Evolutionary conservation across 2,888 invertebrate species (phyloP), one percentile per base, ranked within the genome.

Genomic region (Boloria euphrosyne): DNA sequence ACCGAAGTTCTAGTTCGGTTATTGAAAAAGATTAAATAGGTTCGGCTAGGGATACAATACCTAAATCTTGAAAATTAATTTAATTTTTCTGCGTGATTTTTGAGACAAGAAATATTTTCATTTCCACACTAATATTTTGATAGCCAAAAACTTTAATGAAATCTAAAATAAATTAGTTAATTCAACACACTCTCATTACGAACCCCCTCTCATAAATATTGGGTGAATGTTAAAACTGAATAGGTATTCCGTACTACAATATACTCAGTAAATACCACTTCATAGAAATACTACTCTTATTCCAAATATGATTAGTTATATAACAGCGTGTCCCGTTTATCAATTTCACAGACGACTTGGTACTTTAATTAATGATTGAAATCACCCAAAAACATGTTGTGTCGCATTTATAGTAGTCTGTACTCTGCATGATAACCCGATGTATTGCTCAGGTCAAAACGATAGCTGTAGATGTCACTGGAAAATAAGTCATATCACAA

Each of bases 391-490:
- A 83, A 75, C 74, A 76, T 72, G 71, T 77, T 58, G 54, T 44
- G 66, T 68, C 71, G 62, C 70, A 68, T 66, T 67, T 73, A 66
- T 72, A 73, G 82, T 81, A 82, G 82, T 81, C 73, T 78, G 71
- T 71, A 70, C 43, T 81, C 73, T 78, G 71, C 70, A 70, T 31
- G 86, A 85, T 85, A 85, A 82, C 83, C 81, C 74, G 55, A 54
- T 58, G 68, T 62, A 70, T 65, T 72, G 70, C 74, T 53, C 72
- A 73, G 78, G 78, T 78, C 80, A 76, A 70, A 16, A 27, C 13
- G 65, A 65, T 65, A 65, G 47, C 58, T 46, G 65, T 53, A 18
- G 58, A 65, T 38, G 50, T 47, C 53, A 47, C 38, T 65, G 58
- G 65, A 59, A 58, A 64, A 59, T 31, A 52, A 51, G 58, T 51